Evolutionary conservation across 2,888 invertebrate genomes (phyloP), one percentile per base, ranked within the genome.

Genomic region (Limenitis camilla): DNA sequence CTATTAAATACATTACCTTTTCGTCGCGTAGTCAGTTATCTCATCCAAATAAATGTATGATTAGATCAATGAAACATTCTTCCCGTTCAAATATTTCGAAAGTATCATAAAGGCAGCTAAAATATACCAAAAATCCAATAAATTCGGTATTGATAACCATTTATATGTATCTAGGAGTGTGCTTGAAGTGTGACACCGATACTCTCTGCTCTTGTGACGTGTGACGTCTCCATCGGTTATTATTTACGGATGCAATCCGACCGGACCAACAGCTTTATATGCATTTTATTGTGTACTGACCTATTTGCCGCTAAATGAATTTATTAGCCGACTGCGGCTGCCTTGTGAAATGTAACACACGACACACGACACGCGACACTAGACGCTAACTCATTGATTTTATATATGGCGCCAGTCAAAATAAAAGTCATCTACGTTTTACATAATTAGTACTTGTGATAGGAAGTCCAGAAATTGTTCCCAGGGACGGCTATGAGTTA

Each of bases 151-250:
- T 63, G 47, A 48, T 62, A 47, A 48, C 61, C 50, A 51, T 67
- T 69, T 67, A 60, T 45, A 66, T 64, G 68, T 66, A 66, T 64
- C 62, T 64, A 62, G 65, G 60, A 53, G 59, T 40, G 56, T 55
- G 58, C 61, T 64, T 62, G 65, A 59, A 53, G 59, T 40, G 56
- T 55, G 58, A 44, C 55, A 55, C 54, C 50, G 58, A 39, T 63
- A 40, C 42, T 35, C 47, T 44, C 40, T 50, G 19, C 19, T 19
- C 19, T 19, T 19, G 19, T 19, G 19, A 19, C 19, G 19, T 19
- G 19, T 19, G 55, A 56, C 45, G 51, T 44, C 40, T 38, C 31
- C 41, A 56, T 58, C 55, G 53, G 56, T 65, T 48, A 51, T 61
- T 61, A 58, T 58, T 38, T 53, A 56, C 51, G 58, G 58, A 58